Conservation (phyloP, 2,888 invertebrate genomes). For the Leucoma salicis region DNA sequence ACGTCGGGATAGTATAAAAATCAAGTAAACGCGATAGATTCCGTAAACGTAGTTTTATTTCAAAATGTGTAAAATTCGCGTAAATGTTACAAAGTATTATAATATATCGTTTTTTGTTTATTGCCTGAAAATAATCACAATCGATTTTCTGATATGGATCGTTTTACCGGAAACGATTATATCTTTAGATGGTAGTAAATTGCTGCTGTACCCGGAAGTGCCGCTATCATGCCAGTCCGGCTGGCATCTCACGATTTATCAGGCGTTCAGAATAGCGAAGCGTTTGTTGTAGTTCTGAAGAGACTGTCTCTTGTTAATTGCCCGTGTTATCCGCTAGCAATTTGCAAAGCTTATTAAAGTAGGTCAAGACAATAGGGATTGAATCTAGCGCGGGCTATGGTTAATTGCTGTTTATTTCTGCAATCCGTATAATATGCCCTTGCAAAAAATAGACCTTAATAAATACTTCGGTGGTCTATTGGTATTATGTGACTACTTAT, state of each 20-base stretch:
- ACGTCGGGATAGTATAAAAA: too few relatives aligned
- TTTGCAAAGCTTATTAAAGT: slow-evolving; percentile 4
- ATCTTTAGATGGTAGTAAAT: slow-evolving; percentile 39
- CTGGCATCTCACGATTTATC: slow-evolving; percentile 32
- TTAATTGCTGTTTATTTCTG: slow-evolving; percentile 4
- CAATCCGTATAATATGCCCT: not conserved
- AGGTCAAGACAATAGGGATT: slow-evolving; percentile 4
- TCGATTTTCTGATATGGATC: too few relatives aligned
- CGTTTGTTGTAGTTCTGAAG: slow-evolving; percentile 19
- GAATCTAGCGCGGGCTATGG: not conserved
- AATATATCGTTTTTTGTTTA: too few relatives aligned
- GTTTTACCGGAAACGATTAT: slow-evolving; percentile 29
- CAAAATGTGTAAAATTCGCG: too few relatives aligned
- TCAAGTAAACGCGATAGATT: too few relatives aligned
- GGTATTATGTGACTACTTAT: too few relatives aligned
- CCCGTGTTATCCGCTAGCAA: slow-evolving; percentile 4
- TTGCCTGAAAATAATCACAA: too few relatives aligned
- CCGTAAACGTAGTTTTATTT: too few relatives aligned
- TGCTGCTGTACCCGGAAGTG: slow-evolving; percentile 28
- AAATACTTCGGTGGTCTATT: too few relatives aligned
- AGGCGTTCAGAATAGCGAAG: slow-evolving; percentile 23
- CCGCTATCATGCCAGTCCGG: slow-evolving; percentile 26
- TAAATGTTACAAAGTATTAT: too few relatives aligned
- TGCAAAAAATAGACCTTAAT: not conserved
- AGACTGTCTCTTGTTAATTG: slow-evolving; percentile 5